Evolutionary conservation across 1,140 invertebrate genomes (phyloP), one percentile per base, ranked within the genome.

Genomic region (Euglossa dilemma): DNA sequence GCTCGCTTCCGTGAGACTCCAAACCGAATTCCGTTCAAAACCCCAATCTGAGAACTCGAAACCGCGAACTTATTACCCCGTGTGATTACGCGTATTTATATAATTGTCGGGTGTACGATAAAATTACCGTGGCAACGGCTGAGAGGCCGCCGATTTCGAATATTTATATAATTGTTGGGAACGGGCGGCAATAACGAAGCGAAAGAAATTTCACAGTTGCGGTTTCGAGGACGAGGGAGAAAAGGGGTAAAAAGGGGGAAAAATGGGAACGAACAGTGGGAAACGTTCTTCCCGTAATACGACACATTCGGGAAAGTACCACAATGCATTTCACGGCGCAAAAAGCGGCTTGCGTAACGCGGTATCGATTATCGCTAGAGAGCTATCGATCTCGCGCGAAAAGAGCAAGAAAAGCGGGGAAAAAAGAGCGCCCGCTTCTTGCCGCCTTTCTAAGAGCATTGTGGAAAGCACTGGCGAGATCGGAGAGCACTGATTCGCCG

Each of bases 361-460:
- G 71, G 66, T 86, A 74, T 87, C 84, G 85, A 86, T 87, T 86
- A 86, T 86, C 73, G 67, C 77, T 76, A 14, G 54, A 75, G 77
- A 81, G 78, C 54, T 72, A 82, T 86, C 77, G 84, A 85, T 86
- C 36, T 8, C 45, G 71, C 25, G 72, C 69, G 63, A 20, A 64
- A 59, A 20, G 45, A n/a, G 20, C 52, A 45, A 71, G 16, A 69
- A 52, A 77, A 54, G 7, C 8, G 50, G 9, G 14, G 8, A 28
- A 64, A 63, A 61, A 20, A 54, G 20, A 64, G n/a, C 18, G 11
- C 9, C 47, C 6, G 18, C 16, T 69, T 69, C 43, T 67, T 69
- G 16, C 12, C 43, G 43, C 3, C 25, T 43, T 45, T 56, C 28
- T 6, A 11, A 23, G 25, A 2, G 23, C 50, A 45, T 45, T 69